Base-by-base conservation (phyloP, 1,140 invertebrate species). In the Radopholus similis region DNA sequence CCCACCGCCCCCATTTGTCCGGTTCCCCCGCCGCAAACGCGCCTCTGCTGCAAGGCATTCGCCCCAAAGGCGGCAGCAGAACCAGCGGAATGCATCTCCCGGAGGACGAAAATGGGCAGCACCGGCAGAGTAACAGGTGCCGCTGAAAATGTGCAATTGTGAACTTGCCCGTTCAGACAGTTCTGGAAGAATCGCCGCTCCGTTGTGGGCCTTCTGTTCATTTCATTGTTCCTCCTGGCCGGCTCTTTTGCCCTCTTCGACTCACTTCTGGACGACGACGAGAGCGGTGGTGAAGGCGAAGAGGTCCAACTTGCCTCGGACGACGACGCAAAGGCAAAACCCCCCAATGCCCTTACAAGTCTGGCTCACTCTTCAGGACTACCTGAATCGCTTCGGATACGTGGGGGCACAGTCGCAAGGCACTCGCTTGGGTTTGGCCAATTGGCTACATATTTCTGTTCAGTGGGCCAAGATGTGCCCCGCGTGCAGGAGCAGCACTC, bases 331-430 rank as follows among this genome's bases (percentile, higher is more conserved):
- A 79, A 75, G 55, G 76, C 72, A 28, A 66, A 28, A n/a, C 37
- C 67, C 15, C 53, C 38, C 30, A 18, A 18, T 37, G n/a, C 26
- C 55, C 9, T 53, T 13, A 59, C 5, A 37, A 9, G n/a, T 58
- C 4, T 37, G n/a, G 28, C 5, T n/a, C 23, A 37, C 8, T 37
- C 56, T 82, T 62, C 49, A 83, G 78, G 59, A 69, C 32, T 80
- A 80, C 57, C 66, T 80, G 13, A 71, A 80, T 74, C 64, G 71
- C 15, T 80, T 82, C 35, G 78, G 78, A n/a, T 80, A 80, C 66
- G 71, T 81, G 21, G 49, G 35, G 1, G 74, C 81, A 5, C 30
- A 21, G 18, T 21, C 47, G 15, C 47, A 51, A 51, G 47, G 47
- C 30, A 9, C 4, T 3, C n/a, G 23, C 23, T 47, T 47, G 23